Percentiles rank a stretch among this genome's conserved stretches.
Evolutionary conservation across 2,888 invertebrate species (phyloP).

Genomic region (Volucella inflata): DNA sequence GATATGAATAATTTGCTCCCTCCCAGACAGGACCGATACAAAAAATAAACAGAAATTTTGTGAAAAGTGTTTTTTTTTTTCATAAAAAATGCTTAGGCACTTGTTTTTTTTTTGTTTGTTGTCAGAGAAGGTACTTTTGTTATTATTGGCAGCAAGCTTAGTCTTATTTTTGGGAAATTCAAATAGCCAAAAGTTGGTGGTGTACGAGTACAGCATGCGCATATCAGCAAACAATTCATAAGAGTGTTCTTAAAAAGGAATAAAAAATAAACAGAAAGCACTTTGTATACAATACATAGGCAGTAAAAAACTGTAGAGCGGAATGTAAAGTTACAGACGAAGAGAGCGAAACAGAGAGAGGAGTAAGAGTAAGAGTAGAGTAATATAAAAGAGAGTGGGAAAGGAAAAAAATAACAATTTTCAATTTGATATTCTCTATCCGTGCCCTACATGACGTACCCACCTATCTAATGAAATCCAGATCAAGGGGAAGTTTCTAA

Average conservation of each 20-base stretch:
- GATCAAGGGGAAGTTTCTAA: slow-evolving; percentile 76
- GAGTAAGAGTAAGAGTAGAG: slow-evolving; percentile 4
- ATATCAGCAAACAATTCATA: slow-evolving; percentile 47
- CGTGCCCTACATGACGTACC: slow-evolving; percentile 74
- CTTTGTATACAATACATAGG: slow-evolving; percentile 16
- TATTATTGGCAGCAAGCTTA: slow-evolving; percentile 69
- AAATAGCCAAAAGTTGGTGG: slow-evolving; percentile 32
- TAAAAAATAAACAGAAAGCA: slow-evolving; percentile 1
- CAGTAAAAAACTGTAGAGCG: background rate
- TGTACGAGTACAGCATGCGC: slow-evolving; percentile 65
- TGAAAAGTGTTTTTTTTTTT: slow-evolving; percentile 16
- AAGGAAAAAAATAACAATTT: background rate
- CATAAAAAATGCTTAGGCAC: slow-evolving; percentile 28
- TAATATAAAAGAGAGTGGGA: slow-evolving; percentile 13
- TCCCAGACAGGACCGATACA: slow-evolving; percentile 28
- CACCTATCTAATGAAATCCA: slow-evolving; percentile 67
- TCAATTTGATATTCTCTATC: slow-evolving; percentile 56
- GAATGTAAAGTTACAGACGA: background rate
- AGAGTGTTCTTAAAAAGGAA: background rate
- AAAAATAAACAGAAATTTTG: slow-evolving; percentile 9
- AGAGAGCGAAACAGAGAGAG: background rate
- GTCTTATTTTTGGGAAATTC: slow-evolving; percentile 71
- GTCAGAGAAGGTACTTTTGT: slow-evolving; percentile 45
- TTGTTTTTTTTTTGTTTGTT: slow-evolving; percentile 35
- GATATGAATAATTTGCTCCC: slow-evolving; percentile 14